Percentiles rank a stretch among this genome's conserved stretches.
Evolutionary conservation across 2,113 vertebrate species (phyloP).

Genomic region (Lophura nycthemera): DNA sequence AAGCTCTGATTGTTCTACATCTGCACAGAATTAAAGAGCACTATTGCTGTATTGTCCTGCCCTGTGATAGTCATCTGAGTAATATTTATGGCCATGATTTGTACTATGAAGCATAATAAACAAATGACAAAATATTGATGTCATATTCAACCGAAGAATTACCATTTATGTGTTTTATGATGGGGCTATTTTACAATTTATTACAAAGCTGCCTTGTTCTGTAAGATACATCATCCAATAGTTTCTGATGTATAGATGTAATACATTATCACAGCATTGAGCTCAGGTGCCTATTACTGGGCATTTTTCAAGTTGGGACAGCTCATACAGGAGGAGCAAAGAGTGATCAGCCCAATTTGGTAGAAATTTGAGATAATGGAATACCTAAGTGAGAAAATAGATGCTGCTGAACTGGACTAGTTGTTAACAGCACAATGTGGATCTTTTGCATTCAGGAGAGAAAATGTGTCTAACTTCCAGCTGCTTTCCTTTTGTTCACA

Average conservation of each 20-base stretch:
- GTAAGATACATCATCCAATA: background rate
- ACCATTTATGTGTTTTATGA: background rate
- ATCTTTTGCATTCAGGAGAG: background rate
- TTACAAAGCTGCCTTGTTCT: background rate
- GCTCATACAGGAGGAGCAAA: background rate
- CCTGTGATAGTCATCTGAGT: background rate
- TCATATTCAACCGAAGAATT: background rate
- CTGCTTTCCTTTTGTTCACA: background rate
- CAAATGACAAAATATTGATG: background rate
- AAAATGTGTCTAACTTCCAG: background rate
- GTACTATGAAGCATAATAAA: background rate
- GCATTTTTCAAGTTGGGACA: constrained; percentile 14
- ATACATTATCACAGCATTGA: background rate
- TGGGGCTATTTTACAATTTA: background rate
- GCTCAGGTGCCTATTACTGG: constrained; percentile 3
- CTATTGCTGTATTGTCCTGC: background rate
- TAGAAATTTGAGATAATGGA: constrained; percentile 21
- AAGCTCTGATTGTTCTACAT: background rate
- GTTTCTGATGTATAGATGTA: background rate
- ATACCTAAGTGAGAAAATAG: constrained; percentile 14
- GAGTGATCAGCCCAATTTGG: background rate
- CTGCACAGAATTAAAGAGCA: background rate
- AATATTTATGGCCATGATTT: background rate
- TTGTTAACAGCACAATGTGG: background rate
- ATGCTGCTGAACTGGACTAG: background rate